Percentiles rank a stretch among this genome's conserved stretches.
Evolutionary conservation across 1,140 invertebrate species (phyloP).

Genomic region (Ctenoplectra terminalis): DNA sequence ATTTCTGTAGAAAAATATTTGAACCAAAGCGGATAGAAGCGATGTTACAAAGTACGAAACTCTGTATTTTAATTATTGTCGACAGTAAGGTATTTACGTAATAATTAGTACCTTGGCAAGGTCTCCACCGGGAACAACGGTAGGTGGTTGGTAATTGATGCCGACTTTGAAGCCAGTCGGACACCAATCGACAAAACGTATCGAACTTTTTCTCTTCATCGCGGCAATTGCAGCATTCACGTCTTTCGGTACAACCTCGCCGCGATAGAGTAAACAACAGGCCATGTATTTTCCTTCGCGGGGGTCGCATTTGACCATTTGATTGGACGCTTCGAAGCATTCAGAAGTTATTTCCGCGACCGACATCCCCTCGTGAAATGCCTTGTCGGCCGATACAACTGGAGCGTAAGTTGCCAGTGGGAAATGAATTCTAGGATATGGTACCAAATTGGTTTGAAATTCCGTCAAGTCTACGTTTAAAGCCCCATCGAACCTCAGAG

Average conservation of each 20-base stretch:
- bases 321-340: conserved; percentile 63
- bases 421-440: conserved; percentile 65
- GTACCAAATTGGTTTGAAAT: conserved; percentile 65
- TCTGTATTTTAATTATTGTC: neutral
- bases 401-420: conserved; percentile 61
- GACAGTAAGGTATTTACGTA: neutral
- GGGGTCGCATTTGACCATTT: conserved; percentile 69
- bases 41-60: neutral
- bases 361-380: conserved; percentile 64
- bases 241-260: conserved; percentile 79
- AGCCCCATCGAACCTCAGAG: conserved; percentile 63
- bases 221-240: conserved; percentile 87
- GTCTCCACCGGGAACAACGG: conserved; percentile 84
- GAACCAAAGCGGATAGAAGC: neutral
- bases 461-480: conserved; percentile 65
- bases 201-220: conserved; percentile 64
- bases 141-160: conserved; percentile 89
- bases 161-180: conserved; percentile 89
- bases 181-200: conserved; percentile 87
- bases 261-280: conserved; percentile 80
- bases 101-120: conserved; percentile 75
- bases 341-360: conserved; percentile 66
- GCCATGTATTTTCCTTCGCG: conserved; percentile 87
- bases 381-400: conserved; percentile 62
- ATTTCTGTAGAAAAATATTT: neutral